These are phyloP conservation scores for Tyrophagus putrescentiae DNA, from an alignment of 1,140 invertebrate species.

Conservation along the genomic window DNA sequence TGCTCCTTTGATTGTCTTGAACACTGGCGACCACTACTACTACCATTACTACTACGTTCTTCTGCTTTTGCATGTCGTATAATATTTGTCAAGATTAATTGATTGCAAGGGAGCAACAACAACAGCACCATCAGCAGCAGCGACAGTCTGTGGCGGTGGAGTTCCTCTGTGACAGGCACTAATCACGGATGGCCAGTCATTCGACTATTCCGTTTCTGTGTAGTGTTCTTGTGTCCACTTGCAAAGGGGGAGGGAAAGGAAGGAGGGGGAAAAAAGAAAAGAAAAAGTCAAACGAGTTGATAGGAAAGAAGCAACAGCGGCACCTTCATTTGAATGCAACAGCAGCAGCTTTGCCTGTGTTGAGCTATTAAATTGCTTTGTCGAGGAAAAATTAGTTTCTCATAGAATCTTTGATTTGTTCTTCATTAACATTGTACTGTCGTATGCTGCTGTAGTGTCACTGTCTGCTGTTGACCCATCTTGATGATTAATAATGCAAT, in stretches of 20 bases:
- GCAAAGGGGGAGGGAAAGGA: no score
- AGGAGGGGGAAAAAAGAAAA: no score
- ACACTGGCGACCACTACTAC: no score
- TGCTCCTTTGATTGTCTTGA: no score
- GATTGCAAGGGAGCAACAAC: no score
- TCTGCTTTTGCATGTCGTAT: no score
- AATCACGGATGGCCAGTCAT: conserved; percentile 8
- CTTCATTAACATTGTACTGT: no score
- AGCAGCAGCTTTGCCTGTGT: not conserved
- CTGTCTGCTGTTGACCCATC: not conserved
- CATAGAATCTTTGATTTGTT: not conserved
- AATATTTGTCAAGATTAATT: conserved; percentile 14
- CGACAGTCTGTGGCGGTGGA: no score
- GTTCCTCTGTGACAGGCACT: conserved; percentile 4
- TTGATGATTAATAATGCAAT: conserved; percentile 12
- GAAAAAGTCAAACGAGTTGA: conserved; percentile 11
- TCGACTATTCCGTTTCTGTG: not conserved
- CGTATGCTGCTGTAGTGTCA: not conserved
- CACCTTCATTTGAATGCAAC: not conserved
- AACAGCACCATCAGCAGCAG: not conserved
- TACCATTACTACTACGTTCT: no score
- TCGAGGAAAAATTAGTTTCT: conserved; percentile 8
- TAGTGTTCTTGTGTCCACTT: no score
- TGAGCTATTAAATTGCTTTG: not conserved
- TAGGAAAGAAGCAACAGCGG: no score